Conservation (phyloP, 1,140 invertebrate genomes). For the Drosophila watanabei region DNA sequence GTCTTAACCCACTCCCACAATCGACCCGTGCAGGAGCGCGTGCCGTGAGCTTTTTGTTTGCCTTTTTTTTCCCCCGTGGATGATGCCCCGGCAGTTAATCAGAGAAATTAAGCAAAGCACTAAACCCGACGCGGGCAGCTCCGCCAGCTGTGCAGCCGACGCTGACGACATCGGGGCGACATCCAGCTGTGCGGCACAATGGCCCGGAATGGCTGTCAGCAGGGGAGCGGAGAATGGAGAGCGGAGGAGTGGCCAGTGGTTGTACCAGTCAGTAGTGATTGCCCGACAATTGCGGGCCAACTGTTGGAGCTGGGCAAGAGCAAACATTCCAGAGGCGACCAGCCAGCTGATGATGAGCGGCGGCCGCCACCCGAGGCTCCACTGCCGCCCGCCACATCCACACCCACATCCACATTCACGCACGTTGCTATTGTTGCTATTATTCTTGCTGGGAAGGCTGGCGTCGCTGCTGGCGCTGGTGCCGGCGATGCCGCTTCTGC, state of each 20-base stretch:
- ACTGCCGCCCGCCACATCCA: background rate
- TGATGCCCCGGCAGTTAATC: conserved; percentile 65
- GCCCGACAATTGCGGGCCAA: conserved; percentile 46
- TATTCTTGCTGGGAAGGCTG: conserved; percentile 54
- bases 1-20: conserved; percentile 39
- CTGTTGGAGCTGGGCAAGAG: conserved; percentile 19
- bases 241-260: conserved; percentile 8
- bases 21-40: conserved; percentile 15
- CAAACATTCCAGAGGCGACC: conserved; percentile 38
- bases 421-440: conserved; percentile 38
- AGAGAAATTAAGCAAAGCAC: conserved; percentile 72
- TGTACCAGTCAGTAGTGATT: conserved; percentile 40
- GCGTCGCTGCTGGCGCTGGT: conserved; percentile 41
- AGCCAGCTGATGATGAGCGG: conserved; percentile 6
- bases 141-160: conserved; percentile 33
- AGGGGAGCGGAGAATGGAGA: conserved; percentile 14
- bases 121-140: conserved; percentile 27
- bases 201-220: conserved; percentile 53
- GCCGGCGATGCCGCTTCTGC: conserved; percentile 30
- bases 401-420: conserved; percentile 13
- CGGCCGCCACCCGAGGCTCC: conserved; percentile 15
- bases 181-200: conserved; percentile 66
- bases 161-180: conserved; percentile 39
- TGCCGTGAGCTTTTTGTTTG: conserved; percentile 35
- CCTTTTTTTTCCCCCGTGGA: conserved; percentile 16